Conservation (phyloP, 1,140 invertebrate genomes). For the Pectinophora gossypiella region DNA sequence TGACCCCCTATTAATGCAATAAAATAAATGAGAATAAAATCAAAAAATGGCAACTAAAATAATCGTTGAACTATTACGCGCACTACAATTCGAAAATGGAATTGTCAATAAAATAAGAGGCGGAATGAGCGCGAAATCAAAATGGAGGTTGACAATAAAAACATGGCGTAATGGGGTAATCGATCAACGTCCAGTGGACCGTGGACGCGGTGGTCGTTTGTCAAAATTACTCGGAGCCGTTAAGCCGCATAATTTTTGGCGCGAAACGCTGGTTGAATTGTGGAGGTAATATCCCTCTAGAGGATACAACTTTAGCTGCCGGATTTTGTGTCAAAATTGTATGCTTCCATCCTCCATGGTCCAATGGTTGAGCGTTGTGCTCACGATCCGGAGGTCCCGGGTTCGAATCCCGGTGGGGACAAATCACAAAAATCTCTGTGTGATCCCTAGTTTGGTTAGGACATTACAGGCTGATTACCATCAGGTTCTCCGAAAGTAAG, state of each 20-base stretch:
- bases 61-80: background rate
- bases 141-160: constrained; percentile 8
- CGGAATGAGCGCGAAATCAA: background rate
- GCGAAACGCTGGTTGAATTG: constrained; percentile 27
- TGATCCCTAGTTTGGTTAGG: too few species aligned
- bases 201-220: constrained; percentile 53
- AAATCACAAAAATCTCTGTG: too few species aligned
- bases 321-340: too few species aligned
- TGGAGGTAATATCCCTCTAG: too few species aligned
- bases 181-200: constrained; percentile 31
- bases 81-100: background rate
- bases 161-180: constrained; percentile 29
- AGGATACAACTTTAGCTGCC: too few species aligned
- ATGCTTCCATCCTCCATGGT: too few species aligned
- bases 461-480: too few species aligned
- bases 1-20: background rate
- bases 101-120: background rate
- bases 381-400: too few species aligned
- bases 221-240: constrained; percentile 60
- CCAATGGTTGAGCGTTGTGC: too few species aligned
- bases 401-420: too few species aligned
- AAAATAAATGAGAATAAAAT: background rate
- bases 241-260: constrained; percentile 71
- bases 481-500: too few species aligned
- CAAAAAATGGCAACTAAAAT: background rate